Conservation (phyloP, 2,797 vertebrate species). For the Numenius phaeopus region DNA sequence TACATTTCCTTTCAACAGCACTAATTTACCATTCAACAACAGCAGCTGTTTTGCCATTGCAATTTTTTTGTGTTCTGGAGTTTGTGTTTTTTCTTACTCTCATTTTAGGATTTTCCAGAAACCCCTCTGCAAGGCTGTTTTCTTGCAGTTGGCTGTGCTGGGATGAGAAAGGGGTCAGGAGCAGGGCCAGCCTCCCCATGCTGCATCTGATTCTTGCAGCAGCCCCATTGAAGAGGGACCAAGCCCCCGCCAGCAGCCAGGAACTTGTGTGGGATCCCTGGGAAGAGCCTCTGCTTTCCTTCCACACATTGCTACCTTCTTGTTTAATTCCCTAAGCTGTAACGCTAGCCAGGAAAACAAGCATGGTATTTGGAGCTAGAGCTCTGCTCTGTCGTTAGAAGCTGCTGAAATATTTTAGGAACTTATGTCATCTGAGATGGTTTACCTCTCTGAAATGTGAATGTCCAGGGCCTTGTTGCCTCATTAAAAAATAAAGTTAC, state of each 20-base stretch:
- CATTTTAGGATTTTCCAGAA: background rate
- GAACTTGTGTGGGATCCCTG: background rate
- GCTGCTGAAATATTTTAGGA: background rate
- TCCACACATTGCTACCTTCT: background rate
- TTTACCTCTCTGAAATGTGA: background rate
- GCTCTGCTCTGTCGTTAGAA: background rate
- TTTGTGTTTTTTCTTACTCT: background rate
- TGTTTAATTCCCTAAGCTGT: background rate
- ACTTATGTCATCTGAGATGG: background rate
- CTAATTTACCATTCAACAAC: background rate
- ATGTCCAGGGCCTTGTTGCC: background rate
- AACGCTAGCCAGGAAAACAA: background rate
- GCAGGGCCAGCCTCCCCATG: background rate
- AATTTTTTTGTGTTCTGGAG: background rate
- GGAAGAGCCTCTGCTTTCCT: background rate
- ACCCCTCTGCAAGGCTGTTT: background rate
- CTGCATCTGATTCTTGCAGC: background rate
- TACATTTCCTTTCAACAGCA: background rate
- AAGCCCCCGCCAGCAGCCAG: fast-evolving
- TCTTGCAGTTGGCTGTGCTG: background rate
- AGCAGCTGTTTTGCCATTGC: background rate
- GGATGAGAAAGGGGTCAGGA: background rate
- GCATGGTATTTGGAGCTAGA: background rate
- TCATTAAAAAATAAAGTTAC: conserved; percentile 7
- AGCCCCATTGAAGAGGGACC: background rate